Conservation (phyloP, 2,888 invertebrate species). For the Drosophila barbarae region DNA sequence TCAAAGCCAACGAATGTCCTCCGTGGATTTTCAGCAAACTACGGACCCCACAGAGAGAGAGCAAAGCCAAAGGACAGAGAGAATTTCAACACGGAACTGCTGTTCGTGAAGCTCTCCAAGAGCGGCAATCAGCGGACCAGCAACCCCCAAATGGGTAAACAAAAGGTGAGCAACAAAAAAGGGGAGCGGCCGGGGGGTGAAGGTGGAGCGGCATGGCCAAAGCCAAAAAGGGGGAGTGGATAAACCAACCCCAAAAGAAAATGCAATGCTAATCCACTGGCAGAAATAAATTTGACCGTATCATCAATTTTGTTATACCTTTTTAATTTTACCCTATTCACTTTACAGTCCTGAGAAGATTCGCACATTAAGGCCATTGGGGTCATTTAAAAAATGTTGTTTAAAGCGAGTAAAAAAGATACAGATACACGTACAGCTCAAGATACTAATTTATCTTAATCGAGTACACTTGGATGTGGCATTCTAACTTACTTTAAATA, state of each 20-base stretch:
- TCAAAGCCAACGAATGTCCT: slow-evolving; percentile 75
- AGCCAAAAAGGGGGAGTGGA: slow-evolving; percentile 8
- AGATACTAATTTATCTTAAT: neutral
- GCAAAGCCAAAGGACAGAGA: slow-evolving; percentile 2
- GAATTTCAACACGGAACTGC: slow-evolving; percentile 62
- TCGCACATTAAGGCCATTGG: neutral
- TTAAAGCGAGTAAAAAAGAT: neutral
- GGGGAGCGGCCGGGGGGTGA: slow-evolving; percentile 19
- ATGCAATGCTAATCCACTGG: slow-evolving; percentile 9
- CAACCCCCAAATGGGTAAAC: slow-evolving; percentile 69
- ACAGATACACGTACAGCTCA: neutral
- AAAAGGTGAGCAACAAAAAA: slow-evolving; percentile 41
- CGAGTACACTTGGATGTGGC: neutral
- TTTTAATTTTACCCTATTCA: too few species aligned
- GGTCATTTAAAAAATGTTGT: neutral
- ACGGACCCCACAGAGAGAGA: slow-evolving; percentile 35
- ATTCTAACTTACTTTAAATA: neutral
- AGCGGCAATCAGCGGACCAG: slow-evolving; percentile 33
- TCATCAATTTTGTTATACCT: too few species aligned
- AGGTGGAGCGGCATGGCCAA: neutral
- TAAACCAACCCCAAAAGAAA: slow-evolving; percentile 34
- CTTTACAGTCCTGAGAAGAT: too few species aligned
- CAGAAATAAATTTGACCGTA: neutral
- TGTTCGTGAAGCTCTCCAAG: slow-evolving; percentile 35
- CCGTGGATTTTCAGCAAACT: slow-evolving; percentile 44